Evolutionary conservation across 2,888 invertebrate species (phyloP).

Genomic region (Pristionchus arcanus): DNA sequence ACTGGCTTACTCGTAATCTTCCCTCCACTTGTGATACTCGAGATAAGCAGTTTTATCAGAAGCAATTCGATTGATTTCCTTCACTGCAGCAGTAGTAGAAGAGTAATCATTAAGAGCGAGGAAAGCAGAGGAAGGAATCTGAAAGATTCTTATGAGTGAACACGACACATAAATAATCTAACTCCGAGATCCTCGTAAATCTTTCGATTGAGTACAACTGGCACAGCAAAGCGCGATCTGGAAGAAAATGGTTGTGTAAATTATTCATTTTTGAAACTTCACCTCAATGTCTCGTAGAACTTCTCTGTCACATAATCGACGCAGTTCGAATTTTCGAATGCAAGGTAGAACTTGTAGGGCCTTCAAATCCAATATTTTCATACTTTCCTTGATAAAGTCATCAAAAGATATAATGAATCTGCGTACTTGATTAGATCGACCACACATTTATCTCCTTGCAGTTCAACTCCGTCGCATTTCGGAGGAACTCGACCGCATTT

Average conservation of each 20-base stretch:
- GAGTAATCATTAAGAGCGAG: conserved; percentile 64
- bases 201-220: conserved; percentile 64
- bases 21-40: conserved; percentile 66
- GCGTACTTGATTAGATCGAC: conserved; percentile 59
- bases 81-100: conserved; percentile 58
- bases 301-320: conserved; percentile 71
- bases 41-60: conserved; percentile 61
- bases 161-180: no score
- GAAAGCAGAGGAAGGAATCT: conserved; percentile 65
- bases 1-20: conserved; percentile 59
- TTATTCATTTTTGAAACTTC: not conserved
- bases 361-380: not conserved
- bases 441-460: conserved; percentile 60
- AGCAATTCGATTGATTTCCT: conserved; percentile 59
- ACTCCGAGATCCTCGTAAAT: conserved; percentile 63
- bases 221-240: conserved; percentile 60
- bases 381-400: not conserved
- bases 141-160: no score
- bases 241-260: not conserved
- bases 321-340: conserved; percentile 70
- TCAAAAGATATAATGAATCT: not conserved
- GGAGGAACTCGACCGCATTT: conserved; percentile 59
- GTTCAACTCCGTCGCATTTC: conserved; percentile 56
- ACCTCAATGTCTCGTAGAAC: conserved; percentile 66
- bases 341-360: conserved; percentile 68